Conservation (phyloP, 2,797 vertebrate species). For the Cirrhinus molitorella region DNA sequence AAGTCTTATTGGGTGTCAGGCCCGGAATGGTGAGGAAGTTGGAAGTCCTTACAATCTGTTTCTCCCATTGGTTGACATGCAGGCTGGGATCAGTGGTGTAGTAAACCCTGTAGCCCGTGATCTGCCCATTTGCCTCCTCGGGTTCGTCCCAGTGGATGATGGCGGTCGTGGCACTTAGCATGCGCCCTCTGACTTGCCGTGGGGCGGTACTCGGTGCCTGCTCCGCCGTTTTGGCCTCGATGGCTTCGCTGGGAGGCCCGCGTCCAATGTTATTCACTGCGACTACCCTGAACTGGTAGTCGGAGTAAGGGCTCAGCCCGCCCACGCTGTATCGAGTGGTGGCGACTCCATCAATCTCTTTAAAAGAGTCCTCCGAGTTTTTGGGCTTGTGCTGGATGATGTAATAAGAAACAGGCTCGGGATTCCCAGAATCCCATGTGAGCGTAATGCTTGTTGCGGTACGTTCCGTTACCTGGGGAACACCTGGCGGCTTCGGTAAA, state of each 20-base stretch:
- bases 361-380: conserved; percentile 91
- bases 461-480: conserved; percentile 93
- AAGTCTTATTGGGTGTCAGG: conserved; percentile 94
- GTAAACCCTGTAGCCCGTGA: conserved; percentile 97
- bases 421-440: conserved; percentile 99
- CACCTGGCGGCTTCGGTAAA: conserved; percentile 94
- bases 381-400: conserved; percentile 98
- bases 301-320: conserved; percentile 96
- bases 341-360: conserved; percentile 97
- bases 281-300: conserved; percentile 95
- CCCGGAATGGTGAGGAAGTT: conserved; percentile 95
- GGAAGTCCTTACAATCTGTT: conserved; percentile 93
- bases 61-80: conserved; percentile 95
- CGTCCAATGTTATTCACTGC: conserved; percentile 97
- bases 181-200: conserved; percentile 92
- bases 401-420: conserved; percentile 96
- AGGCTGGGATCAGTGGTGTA: conserved; percentile 92
- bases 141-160: conserved; percentile 99
- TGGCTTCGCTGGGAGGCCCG: conserved; percentile 91
- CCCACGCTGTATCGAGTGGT: conserved; percentile 98
- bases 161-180: conserved; percentile 96
- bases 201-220: conserved; percentile 97
- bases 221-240: conserved; percentile 94
- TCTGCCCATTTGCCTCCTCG: conserved; percentile 96
- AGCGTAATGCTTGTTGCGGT: conserved; percentile 98